Evolutionary conservation across 2,113 vertebrate genomes (phyloP), one percentile per base, ranked within the genome.

Genomic region (Petromus typicus): DNA sequence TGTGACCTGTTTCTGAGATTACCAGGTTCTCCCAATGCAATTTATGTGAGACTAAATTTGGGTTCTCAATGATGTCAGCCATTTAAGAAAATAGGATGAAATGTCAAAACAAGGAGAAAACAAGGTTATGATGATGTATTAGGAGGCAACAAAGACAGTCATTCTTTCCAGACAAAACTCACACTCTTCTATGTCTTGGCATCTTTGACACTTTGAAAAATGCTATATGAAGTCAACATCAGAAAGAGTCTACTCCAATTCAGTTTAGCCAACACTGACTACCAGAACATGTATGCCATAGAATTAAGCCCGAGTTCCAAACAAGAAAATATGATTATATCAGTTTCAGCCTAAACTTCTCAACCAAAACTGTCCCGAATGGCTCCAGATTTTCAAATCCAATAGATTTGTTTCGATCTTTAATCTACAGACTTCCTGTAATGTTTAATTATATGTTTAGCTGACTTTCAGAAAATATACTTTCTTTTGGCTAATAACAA

Each of bases 161-260:
- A 20, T 48, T 67, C 95, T 95, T 92, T 85, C 69, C 43, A 82
- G 96, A 95, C 66, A 80, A 83, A 94, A 94, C 67, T 90, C 87
- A 95, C 79, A 81, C 69, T 85, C 76, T 78, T 91, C 48, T 96
- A 85, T 85, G 63, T 90, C 85, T 82, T 78, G 78, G 18, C 88
- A 83, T n/a, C 59, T 89, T 92, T 94, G 75, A 57, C 83, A 92
- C 75, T 94, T 80, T 96, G 96, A 96, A 95, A 94, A 97, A 97
- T 97, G 95, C 67, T 91, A 93, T 95, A 97, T 98, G 95, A 97
- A 95, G 95, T 96, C 94, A 96, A 95, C 93, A 97, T 96, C 91
- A 96, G 95, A 83, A 95, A 8, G 43, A 94, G 96, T 96, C 79
- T 80, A 96, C 95, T 96, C 84, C 80, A 94, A 66, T 95, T 94